These are phyloP conservation scores for Malacosoma neustria DNA, from an alignment of 2,888 invertebrate species.

Conservation along the genomic window DNA sequence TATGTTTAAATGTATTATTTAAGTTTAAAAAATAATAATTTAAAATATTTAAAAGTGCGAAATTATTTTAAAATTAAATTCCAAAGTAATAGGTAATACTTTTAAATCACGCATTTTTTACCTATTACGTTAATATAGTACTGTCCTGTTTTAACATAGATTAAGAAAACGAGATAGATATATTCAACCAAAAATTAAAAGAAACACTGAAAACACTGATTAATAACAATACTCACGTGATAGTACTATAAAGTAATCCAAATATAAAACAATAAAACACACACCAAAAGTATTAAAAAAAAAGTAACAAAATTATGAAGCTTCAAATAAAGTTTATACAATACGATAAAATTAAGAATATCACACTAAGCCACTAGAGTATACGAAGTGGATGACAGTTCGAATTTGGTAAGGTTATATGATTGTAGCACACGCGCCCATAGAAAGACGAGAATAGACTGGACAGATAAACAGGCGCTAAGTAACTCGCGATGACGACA, in stretches of 20 bases:
- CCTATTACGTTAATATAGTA: too few species aligned
- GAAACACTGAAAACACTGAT: too few species aligned
- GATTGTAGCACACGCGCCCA: slow-evolving; percentile 5
- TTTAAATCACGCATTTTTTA: too few species aligned
- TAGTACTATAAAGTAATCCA: neutral
- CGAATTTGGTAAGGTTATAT: slow-evolving; percentile 5
- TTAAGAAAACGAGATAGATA: too few species aligned
- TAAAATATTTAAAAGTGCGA: too few species aligned
- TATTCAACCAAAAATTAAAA: too few species aligned
- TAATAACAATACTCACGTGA: neutral
- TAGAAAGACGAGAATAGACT: slow-evolving; percentile 7
- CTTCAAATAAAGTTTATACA: neutral
- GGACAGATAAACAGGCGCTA: slow-evolving; percentile 3
- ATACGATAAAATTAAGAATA: neutral
- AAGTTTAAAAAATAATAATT: too few species aligned
- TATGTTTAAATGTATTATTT: too few species aligned
- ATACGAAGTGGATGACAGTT: neutral
- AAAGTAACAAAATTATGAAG: neutral
- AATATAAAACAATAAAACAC: neutral
- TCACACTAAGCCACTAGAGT: too few species aligned
- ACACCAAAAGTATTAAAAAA: neutral
- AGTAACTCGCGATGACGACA: slow-evolving; percentile 4
- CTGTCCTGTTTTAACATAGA: too few species aligned
- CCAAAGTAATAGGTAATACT: too few species aligned
- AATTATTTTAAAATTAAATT: too few species aligned